These are phyloP conservation scores for Drosophila atripex DNA, from an alignment of 2,888 invertebrate genomes.

Conservation along the genomic window DNA sequence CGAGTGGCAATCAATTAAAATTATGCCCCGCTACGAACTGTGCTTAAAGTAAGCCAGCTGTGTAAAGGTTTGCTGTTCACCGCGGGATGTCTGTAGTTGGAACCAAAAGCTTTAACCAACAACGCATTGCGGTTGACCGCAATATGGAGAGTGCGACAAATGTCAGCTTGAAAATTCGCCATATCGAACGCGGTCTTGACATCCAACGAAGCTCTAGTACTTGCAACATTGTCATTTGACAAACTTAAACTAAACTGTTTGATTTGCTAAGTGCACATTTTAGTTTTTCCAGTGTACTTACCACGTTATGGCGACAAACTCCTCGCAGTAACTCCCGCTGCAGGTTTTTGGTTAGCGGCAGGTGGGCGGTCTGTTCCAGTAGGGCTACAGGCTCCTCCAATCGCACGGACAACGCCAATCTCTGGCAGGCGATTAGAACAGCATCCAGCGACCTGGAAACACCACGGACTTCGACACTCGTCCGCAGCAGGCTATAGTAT, in stretches of 20 bases:
- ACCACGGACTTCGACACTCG: constrained; percentile 53
- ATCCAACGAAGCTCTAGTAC: not conserved
- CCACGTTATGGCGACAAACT: constrained; percentile 75
- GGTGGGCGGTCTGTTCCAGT: constrained; percentile 60
- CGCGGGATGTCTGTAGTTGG: too few relatives aligned
- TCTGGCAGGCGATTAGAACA: constrained; percentile 74
- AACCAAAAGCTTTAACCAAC: too few relatives aligned
- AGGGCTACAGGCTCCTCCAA: constrained; percentile 77
- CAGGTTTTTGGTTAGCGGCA: constrained; percentile 66
- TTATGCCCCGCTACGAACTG: constrained; percentile 49
- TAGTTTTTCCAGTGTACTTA: constrained; percentile 42
- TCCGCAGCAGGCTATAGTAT: constrained; percentile 77
- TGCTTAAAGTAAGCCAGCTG: constrained; percentile 47
- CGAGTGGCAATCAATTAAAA: constrained; percentile 73
- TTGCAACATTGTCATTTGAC: constrained; percentile 12
- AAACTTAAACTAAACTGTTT: too few relatives aligned
- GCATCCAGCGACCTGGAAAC: constrained; percentile 55
- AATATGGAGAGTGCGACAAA: too few relatives aligned
- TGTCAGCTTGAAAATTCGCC: too few relatives aligned
- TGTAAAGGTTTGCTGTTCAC: constrained; percentile 39
- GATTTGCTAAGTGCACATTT: not conserved
- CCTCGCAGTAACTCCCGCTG: constrained; percentile 76
- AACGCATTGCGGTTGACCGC: too few relatives aligned
- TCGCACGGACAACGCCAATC: constrained; percentile 80
- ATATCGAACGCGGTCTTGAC: too few relatives aligned